Percentiles rank a stretch among this genome's conserved stretches.
phyloP scores from a whole-genome alignment of 1,140 invertebrate species.

The Scaptomyza graminum region DNA sequence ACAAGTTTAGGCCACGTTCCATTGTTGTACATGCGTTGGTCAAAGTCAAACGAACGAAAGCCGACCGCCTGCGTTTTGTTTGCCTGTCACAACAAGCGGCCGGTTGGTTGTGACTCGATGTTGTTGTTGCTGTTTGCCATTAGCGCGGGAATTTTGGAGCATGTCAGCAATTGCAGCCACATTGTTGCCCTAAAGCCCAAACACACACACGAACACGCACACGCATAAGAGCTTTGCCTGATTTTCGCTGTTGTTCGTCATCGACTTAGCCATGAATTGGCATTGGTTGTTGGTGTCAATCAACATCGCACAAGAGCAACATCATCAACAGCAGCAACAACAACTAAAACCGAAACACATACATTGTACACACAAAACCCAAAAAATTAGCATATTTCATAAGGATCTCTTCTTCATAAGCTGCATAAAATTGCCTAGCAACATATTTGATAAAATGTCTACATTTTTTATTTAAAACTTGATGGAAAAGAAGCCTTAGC shows the following conservation, averaged over 20 bases:
- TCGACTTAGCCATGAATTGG: constrained; percentile 36
- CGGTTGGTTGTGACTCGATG: constrained; percentile 17
- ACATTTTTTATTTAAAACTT: not conserved
- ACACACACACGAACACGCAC: not conserved
- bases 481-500: not conserved
- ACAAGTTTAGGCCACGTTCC: constrained; percentile 37
- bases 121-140: constrained; percentile 28
- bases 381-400: constrained; percentile 31
- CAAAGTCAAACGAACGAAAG: constrained; percentile 9
- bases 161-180: constrained; percentile 42
- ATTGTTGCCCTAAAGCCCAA: constrained; percentile 27
- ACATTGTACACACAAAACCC: constrained; percentile 15
- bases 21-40: constrained; percentile 27
- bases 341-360: constrained; percentile 3
- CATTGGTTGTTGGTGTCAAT: constrained; percentile 33
- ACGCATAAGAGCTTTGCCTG: not conserved
- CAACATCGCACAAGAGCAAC: constrained; percentile 11
- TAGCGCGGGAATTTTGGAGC: constrained; percentile 59
- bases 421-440: not conserved
- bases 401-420: not conserved
- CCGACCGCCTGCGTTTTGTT: constrained; percentile 44
- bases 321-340: constrained; percentile 6
- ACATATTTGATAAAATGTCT: not conserved
- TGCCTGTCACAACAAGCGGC: constrained; percentile 57
- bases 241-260: constrained; percentile 37